Evolutionary conservation across 2,797 vertebrate genomes (phyloP), one percentile per base, ranked within the genome.

Genomic region (Poeciliopsis infans): DNA sequence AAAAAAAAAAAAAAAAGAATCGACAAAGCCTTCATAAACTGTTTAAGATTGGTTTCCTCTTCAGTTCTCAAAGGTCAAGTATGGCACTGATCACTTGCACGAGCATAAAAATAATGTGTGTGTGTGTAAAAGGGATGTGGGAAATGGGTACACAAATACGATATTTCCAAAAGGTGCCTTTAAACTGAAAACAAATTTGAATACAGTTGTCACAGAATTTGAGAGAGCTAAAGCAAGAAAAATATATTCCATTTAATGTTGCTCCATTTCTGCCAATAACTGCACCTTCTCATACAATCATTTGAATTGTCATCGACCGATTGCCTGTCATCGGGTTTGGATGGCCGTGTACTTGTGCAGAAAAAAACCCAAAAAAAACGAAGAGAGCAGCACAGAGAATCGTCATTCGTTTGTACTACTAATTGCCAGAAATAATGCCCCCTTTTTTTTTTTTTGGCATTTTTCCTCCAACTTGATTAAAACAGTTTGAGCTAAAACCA

Each of bases 401-500:
- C 87, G 84, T 85, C 68, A 46, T 88, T 91, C 25, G 51, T 53
- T 25, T 91, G 80, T 82, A 89, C 88, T 94, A 91, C 89, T 94
- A 95, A 95, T 95, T 95, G 95, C 95, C 94, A 94, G 89, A 88
- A 92, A 87, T 91, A 90, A 95, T 91, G 93, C 93, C 91, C 86
- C 66, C 39, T 10, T 23, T 23, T 23, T 51, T 51, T 47, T 51
- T 3, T 25, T 93, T 90, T 90, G 90, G 91, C 94, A 92, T 92
- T 94, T 92, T 89, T 83, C 89, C 90, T 91, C 86, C 83, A 66
- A 91, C 83, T 72, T 88, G 89, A 93, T 91, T 91, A 79, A 94
- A 95, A 95, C 90, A 89, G 92, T 94, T 94, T 92, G 85, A 94
- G 93, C 92, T 90, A 89, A 93, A 94, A 93, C 92, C 87, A 93